These are phyloP conservation scores for Ladona fulva DNA, from an alignment of 1,140 invertebrate genomes.

Conservation along the genomic window DNA sequence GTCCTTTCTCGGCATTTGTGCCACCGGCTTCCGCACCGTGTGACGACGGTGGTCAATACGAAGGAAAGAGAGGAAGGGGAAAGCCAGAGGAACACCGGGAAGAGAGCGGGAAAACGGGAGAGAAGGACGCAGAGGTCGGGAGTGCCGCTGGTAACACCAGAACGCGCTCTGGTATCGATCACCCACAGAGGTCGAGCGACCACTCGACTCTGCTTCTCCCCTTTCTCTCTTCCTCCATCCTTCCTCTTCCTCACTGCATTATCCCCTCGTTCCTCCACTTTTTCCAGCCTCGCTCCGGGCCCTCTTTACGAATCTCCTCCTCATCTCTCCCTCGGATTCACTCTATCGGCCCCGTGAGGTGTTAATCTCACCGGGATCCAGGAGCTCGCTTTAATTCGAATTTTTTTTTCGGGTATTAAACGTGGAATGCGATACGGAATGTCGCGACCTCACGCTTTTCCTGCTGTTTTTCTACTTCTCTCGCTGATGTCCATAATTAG, in stretches of 20 bases:
- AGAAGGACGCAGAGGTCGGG: conserved; percentile 16
- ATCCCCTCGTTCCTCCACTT: not conserved
- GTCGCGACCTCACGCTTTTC: too few relatives aligned
- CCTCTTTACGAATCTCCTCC: not conserved
- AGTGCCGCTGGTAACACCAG: not conserved
- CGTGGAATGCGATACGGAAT: too few relatives aligned
- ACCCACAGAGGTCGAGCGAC: not conserved
- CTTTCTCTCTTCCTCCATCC: not conserved
- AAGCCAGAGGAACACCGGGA: conserved; percentile 14
- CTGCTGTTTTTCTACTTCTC: too few relatives aligned
- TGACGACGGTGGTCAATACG: not conserved
- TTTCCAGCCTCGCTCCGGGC: not conserved
- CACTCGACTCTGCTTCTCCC: not conserved
- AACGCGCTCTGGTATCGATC: not conserved
- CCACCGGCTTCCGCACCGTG: too few relatives aligned
- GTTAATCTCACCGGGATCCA: too few relatives aligned
- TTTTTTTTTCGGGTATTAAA: too few relatives aligned
- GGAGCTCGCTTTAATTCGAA: too few relatives aligned
- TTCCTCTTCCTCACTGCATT: not conserved
- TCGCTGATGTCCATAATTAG: too few relatives aligned
- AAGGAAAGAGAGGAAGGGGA: conserved; percentile 13
- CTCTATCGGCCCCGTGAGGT: not conserved
- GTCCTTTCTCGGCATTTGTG: too few relatives aligned
- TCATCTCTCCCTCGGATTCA: not conserved
- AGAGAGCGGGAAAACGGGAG: conserved; percentile 17